phyloP scores from a whole-genome alignment of 2,113 vertebrate genomes.

The Ophiodon elongatus region DNA sequence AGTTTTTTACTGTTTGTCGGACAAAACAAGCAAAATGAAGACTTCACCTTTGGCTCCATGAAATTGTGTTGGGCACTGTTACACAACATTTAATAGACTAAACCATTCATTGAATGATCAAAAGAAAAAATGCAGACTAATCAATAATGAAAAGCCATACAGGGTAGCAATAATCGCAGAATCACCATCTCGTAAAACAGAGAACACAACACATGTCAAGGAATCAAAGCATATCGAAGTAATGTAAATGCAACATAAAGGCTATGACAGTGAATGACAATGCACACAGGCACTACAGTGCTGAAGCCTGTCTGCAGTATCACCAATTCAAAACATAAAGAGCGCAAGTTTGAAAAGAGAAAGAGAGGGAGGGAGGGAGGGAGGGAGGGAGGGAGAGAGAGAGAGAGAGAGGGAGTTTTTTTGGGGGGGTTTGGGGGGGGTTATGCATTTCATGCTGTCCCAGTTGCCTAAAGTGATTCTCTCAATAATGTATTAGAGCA shows the following conservation, averaged over 20 bases:
- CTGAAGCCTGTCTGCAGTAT: constrained; percentile 42
- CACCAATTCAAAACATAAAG: constrained; percentile 68
- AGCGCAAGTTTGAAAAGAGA: constrained; percentile 64
- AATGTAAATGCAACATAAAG: constrained; percentile 26
- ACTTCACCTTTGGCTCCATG: background rate
- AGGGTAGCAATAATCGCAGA: background rate
- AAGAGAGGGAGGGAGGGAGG: constrained; percentile 14
- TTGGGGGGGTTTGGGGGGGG: constrained; percentile 5
- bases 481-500: constrained; percentile 85
- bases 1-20: background rate
- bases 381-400: background rate
- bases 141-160: background rate
- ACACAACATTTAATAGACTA: background rate
- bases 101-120: background rate
- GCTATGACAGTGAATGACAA: background rate
- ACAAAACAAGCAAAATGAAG: background rate
- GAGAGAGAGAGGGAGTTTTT: constrained; percentile 10
- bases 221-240: constrained; percentile 20
- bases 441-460: constrained; percentile 78
- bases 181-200: constrained; percentile 25
- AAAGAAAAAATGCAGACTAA: constrained; percentile 3
- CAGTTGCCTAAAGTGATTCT: constrained; percentile 85
- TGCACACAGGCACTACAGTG: constrained; percentile 9
- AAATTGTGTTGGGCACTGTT: background rate
- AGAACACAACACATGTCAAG: constrained; percentile 8